Conservation (phyloP, 2,113 vertebrate species). For the Pedetes capensis region DNA sequence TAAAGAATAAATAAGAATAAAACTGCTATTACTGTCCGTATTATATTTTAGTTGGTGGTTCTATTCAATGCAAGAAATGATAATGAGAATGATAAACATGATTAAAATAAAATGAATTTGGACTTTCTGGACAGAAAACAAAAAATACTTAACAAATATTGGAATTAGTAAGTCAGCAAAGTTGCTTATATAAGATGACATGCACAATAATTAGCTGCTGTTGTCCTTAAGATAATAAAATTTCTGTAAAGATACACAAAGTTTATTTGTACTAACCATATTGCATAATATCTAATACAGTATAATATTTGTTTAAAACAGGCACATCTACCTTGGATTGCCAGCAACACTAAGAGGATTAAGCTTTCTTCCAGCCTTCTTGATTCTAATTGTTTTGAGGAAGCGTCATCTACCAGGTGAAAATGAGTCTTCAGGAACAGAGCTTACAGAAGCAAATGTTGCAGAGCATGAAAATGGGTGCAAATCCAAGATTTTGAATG, state of each 20-base stretch:
- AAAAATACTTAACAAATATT: not conserved
- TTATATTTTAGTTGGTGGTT: not conserved
- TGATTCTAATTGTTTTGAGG: constrained; percentile 56
- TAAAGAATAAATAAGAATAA: not conserved
- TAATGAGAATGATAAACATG: too few species aligned
- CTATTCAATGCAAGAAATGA: not conserved
- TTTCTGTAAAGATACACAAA: not conserved
- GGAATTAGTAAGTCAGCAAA: not conserved
- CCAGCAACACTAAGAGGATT: constrained; percentile 45
- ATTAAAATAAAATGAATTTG: not conserved
- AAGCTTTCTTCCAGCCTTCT: constrained; percentile 58
- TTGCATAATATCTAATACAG: not conserved
- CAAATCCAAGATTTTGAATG: constrained; percentile 16
- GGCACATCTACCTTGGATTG: constrained; percentile 71
- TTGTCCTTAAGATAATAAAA: not conserved
- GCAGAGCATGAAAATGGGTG: not conserved
- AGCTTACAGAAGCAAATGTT: not conserved
- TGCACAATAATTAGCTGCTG: not conserved
- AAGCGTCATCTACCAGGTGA: constrained; percentile 37
- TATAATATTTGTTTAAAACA: not conserved
- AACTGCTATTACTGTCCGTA: not conserved
- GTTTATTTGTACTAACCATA: not conserved
- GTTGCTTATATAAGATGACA: not conserved
- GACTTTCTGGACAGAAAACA: not conserved
- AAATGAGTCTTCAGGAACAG: not conserved